Percentiles rank a stretch among this genome's conserved stretches.
These are phyloP conservation scores for Bradypus variegatus DNA, from an alignment of 2,797 vertebrate species.

Conservation along the genomic window DNA sequence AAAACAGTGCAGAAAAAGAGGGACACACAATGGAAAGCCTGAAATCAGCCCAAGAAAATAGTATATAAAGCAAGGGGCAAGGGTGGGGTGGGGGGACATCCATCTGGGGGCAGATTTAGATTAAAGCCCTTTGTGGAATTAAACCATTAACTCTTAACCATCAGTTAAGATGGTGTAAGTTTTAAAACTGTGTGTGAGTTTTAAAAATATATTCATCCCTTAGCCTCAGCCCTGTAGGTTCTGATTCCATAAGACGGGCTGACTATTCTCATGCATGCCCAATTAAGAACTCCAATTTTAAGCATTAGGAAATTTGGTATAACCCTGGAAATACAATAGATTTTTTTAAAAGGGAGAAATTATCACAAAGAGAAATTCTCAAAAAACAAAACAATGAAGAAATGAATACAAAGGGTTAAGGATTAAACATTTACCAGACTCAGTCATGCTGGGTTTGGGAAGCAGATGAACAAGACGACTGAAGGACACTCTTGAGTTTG, in stretches of 20 bases:
- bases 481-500: neutral
- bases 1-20: neutral
- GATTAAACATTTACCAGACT: neutral
- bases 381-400: neutral
- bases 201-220: neutral
- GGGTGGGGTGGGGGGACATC: neutral
- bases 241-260: neutral
- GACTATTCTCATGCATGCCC: neutral
- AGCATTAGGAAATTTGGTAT: neutral
- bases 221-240: neutral
- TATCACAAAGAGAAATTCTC: neutral
- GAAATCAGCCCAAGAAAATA: neutral
- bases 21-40: neutral
- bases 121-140: neutral
- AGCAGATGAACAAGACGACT: neutral
- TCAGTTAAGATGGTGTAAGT: neutral
- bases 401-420: neutral
- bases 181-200: neutral
- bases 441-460: neutral
- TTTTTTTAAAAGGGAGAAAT: neutral
- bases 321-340: neutral
- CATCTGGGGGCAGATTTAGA: neutral
- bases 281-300: neutral
- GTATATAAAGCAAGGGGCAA: neutral
- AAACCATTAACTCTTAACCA: neutral